Evolutionary conservation across 2,797 vertebrate species (phyloP), one percentile per base, ranked within the genome.

Genomic region (Brotula barbata): DNA sequence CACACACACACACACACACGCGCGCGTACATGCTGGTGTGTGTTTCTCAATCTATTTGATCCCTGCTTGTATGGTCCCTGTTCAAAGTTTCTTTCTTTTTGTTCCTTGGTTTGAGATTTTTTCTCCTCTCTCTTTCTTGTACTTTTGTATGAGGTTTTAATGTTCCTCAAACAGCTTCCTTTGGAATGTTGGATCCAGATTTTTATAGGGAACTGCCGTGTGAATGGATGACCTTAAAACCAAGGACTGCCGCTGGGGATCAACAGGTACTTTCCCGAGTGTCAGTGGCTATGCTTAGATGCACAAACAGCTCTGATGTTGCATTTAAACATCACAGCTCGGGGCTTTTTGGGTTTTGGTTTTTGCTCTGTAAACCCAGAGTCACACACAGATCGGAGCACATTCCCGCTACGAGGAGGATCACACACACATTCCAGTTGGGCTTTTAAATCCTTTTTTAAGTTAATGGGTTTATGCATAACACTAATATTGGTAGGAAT

Each of bases 171-270:
- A 68, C 42, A 46, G 64, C 72, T 77, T 74, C 62, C 43, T 10
- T n/a, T 73, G 77, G 75, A 85, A 78, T 71, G 73, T 57, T 53
- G 51, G 44, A 70, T 47, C 14, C 43, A 55, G 48, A 69, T 33
- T 75, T 82, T 76, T 81, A 81, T 80, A 64, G 80, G 77, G 67
- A 88, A 74, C 4, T 20, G 17, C 56, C 72, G 60, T 72, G 62
- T 65, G 55, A 41, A 47, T 47, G 23, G 39, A 50, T 46, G 53
- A 73, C 62, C 61, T 50, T 68, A 46, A 73, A 64, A 63, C 19
- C 25, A 68, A 61, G 51, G 46, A 53, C 44, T 52, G 60, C 41
- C 51, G 21, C 45, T 16, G 11, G 16, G 39, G 46, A 69, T 64
- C 68, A 72, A 59, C 68, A 78, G 75, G 72, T 85, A 64, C 72